Evolutionary conservation across 2,888 invertebrate genomes (phyloP).

Genomic region (Halictus ligatus): DNA sequence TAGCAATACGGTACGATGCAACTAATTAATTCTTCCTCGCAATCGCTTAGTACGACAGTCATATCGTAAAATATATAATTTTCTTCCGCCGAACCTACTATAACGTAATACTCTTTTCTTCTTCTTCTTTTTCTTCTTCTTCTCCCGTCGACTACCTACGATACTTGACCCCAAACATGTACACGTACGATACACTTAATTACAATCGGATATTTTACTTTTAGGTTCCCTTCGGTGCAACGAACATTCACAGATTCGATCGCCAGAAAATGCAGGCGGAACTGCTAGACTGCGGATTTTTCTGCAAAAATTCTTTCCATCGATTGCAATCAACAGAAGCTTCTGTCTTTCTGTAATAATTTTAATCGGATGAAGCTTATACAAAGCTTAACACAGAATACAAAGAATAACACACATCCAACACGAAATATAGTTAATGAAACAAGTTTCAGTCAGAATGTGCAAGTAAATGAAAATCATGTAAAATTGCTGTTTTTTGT

Average conservation of each 20-base stretch:
- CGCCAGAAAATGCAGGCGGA: constrained; percentile 9
- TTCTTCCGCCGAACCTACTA: constrained; percentile 34
- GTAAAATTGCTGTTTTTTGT: neutral
- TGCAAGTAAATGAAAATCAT: too few species aligned
- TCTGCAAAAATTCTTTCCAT: neutral
- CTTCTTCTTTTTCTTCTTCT: neutral
- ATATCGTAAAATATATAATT: constrained; percentile 72
- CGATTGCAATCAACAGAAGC: too few species aligned
- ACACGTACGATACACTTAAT: constrained; percentile 69
- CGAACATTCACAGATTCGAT: constrained; percentile 37
- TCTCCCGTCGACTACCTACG: constrained; percentile 50
- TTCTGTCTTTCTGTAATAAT: too few species aligned
- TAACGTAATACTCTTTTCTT: constrained; percentile 32
- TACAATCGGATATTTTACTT: constrained; percentile 62
- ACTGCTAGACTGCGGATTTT: neutral
- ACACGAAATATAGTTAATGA: too few species aligned
- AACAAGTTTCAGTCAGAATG: too few species aligned
- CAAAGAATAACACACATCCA: too few species aligned
- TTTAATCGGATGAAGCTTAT: too few species aligned
- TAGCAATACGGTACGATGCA: constrained; percentile 70
- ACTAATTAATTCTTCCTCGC: constrained; percentile 34
- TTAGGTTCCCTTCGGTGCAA: constrained; percentile 29
- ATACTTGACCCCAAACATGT: constrained; percentile 69
- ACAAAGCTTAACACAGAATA: too few species aligned
- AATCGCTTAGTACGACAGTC: constrained; percentile 50